Evolutionary conservation across 2,797 vertebrate species (phyloP), one percentile per base, ranked within the genome.

Genomic region (Pseudomugil gertrudae): DNA sequence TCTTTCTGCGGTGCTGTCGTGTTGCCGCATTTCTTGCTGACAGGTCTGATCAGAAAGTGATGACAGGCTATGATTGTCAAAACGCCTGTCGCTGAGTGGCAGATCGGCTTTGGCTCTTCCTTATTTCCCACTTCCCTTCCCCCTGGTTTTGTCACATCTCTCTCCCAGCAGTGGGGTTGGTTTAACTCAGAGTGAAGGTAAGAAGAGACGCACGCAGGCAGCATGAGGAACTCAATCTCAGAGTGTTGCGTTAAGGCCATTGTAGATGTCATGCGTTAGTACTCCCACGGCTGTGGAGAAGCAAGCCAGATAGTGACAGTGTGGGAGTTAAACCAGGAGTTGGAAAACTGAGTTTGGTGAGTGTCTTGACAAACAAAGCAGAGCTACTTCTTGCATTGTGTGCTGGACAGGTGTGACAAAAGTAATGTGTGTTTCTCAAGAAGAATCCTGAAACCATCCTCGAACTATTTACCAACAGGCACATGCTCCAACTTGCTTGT

Each of bases 1-100:
- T 90, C 90, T 72, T 87, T 89, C 87, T 76, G 84, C 90, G 67
- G 84, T 48, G 84, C 88, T 88, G 87, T 93, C 88, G 92, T 87
- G 90, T 93, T 87, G 84, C 88, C 11, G 80, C 85, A 73, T 89
- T 90, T 89, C 84, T 84, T 72, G 87, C 90, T 93, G 93, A 94
- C 94, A 93, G 88, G 87, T 92, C 91, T 93, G 94, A 94, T 95
- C 92, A 91, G 90, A 89, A 92, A 88, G 92, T 89, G 92, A 93
- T 93, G 93, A 93, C 94, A 94, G 92, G 83, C 90, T 88, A 92
- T 92, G 92, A 95, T 94, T 94, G 93, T 94, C 93, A 94, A 94
- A 95, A 93, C 86, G 88, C 85, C 89, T 75, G 87, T 87, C 84
- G 57, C 81, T 93, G 93, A 93, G 84, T 94, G 92, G 92, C 92